Evolutionary conservation across 1,140 invertebrate genomes (phyloP).

Genomic region (Camponotus pennsylvanicus): DNA sequence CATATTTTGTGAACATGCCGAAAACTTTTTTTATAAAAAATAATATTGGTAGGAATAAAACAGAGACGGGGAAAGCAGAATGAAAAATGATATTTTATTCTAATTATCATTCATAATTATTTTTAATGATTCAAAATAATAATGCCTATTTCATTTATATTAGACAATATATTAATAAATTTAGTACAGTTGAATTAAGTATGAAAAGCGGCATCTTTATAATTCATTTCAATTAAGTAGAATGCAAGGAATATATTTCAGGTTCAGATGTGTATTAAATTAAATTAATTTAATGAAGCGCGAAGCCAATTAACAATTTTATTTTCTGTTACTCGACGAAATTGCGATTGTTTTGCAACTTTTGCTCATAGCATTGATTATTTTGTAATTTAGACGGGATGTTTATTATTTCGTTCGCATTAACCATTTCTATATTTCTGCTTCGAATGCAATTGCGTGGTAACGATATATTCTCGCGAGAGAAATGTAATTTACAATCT

Average conservation of each 20-base stretch:
- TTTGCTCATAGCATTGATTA: slow-evolving; percentile 3
- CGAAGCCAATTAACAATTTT: slow-evolving; percentile 15
- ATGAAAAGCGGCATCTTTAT: not conserved
- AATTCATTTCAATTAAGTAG: slow-evolving; percentile 17
- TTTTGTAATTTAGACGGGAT: slow-evolving; percentile 22
- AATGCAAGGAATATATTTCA: not conserved
- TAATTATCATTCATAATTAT: not conserved
- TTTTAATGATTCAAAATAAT: not conserved
- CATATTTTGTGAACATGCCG: not conserved
- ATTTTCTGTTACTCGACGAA: not conserved
- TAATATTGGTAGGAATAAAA: not conserved
- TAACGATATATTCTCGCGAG: slow-evolving; percentile 27
- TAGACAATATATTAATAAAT: not conserved
- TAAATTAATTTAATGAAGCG: slow-evolving; percentile 46
- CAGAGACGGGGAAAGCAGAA: not conserved
- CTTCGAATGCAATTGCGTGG: slow-evolving; percentile 7
- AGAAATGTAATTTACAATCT: slow-evolving; percentile 38
- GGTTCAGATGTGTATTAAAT: not conserved
- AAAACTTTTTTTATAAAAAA: slow-evolving; percentile 13
- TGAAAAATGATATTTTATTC: not conserved
- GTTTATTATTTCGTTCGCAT: slow-evolving; percentile 11
- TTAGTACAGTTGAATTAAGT: not conserved
- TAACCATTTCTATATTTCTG: slow-evolving; percentile 14
- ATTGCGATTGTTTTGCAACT: slow-evolving; percentile 31
- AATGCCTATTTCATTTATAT: not conserved